Evolutionary conservation across 2,113 vertebrate genomes (phyloP), one percentile per base, ranked within the genome.

Genomic region (Cettia cetti): DNA sequence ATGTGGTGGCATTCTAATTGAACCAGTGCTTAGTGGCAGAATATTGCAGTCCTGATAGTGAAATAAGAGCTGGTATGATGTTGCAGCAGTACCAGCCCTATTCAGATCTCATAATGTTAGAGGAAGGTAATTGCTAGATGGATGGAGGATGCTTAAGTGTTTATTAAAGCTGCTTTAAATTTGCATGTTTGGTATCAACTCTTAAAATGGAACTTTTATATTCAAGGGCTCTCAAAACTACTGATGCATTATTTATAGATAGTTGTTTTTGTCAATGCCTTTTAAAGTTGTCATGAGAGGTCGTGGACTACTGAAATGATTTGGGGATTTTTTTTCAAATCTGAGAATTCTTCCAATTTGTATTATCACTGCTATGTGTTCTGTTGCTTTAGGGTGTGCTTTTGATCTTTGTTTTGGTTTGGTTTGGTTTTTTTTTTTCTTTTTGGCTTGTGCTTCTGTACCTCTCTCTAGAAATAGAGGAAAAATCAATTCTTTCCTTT

Each of bases 1-100:
- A 54, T 39, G 31, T 18, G 14, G 54, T 82, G 53, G 68, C 39
- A 19, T 89, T 92, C 70, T 90, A 89, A 94, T 60, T 86, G 92
- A 94, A 93, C 72, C 57, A 70, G 54, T 76, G 69, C 57, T 89
- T 49, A 69, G 54, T 92, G 79, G 69, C 1, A 15, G 80, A 93
- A 92, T 95, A 92, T 89, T 92, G 77, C 74, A 85, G 66, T 33
- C 39, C 74, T 93, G 59, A 60, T 65, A 82, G 63, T 35, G 40
- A 95, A 92, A 90, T 53, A 71, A 86, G 61, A 89, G 42, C 47
- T 71, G 64, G 78, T 80, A 61, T 0, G 4, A 82, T 85, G 85
- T 92, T 94, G 72, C 47, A 95, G 69, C 45, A 74, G 49, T 74
- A 93, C 45, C 49, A 80, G 21, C 15, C n/a, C n/a, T 86, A 85